Percentiles rank a stretch among this genome's conserved stretches.
phyloP scores from a whole-genome alignment of 2,113 vertebrate genomes.

The Alexandromys fortis region DNA sequence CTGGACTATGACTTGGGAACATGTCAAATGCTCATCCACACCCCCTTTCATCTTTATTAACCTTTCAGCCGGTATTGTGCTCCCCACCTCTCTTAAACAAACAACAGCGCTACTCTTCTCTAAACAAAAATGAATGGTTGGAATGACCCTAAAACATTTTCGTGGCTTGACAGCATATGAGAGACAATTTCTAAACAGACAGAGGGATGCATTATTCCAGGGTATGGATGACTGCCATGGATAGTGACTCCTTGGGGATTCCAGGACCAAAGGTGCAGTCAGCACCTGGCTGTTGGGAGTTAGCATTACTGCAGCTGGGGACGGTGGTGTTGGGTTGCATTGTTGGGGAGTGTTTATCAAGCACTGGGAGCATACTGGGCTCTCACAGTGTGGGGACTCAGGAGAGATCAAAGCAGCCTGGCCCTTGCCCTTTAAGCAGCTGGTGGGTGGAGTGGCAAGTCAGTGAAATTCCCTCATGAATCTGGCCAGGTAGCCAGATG shows the following conservation, averaged over 20 bases:
- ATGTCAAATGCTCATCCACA: neutral
- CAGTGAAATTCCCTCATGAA: neutral
- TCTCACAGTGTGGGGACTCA: neutral
- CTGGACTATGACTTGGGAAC: constrained; percentile 32
- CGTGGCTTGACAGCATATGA: constrained; percentile 59
- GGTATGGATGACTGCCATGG: constrained; percentile 40
- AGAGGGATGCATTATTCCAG: constrained; percentile 53
- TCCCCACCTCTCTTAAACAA: constrained; percentile 14
- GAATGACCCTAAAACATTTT: constrained; percentile 64
- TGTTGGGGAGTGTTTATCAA: neutral
- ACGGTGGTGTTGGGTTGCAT: neutral
- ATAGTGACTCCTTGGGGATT: constrained; percentile 41
- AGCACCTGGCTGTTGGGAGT: neutral
- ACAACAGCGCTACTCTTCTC: constrained; percentile 76
- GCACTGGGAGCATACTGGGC: neutral
- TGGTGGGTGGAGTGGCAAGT: too few relatives aligned
- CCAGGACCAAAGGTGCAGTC: constrained; percentile 19
- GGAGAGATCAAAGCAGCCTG: neutral
- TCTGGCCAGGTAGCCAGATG: neutral
- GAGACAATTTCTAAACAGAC: constrained; percentile 59
- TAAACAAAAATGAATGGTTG: constrained; percentile 72
- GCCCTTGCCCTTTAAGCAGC: neutral
- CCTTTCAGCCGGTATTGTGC: constrained; percentile 4
- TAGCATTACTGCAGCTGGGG: neutral
- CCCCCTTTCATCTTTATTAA: constrained; percentile 27